phyloP scores from a whole-genome alignment of 2,113 vertebrate species.

The Rostratula benghalensis region DNA sequence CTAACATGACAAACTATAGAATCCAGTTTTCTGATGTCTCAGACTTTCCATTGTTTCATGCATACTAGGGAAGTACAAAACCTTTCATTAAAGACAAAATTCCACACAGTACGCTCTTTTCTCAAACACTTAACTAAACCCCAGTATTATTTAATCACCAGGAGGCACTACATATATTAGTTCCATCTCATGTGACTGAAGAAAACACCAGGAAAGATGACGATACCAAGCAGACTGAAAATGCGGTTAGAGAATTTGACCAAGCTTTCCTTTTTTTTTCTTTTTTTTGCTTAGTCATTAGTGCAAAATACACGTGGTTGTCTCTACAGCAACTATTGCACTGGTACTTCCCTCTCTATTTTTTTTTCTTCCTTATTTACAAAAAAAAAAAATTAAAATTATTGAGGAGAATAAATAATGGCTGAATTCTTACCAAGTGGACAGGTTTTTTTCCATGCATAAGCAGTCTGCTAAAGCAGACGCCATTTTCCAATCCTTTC shows the following conservation, averaged over 20 bases:
- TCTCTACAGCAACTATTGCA: neutral
- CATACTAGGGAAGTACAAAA: neutral
- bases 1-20: neutral
- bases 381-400: neutral
- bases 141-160: neutral
- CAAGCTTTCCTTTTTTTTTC: neutral
- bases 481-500: neutral
- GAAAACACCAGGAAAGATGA: neutral
- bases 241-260: neutral
- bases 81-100: neutral
- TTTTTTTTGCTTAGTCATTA: neutral
- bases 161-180: neutral
- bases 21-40: neutral
- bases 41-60: neutral
- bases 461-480: neutral
- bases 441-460: neutral
- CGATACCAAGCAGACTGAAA: neutral
- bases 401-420: neutral
- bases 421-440: neutral
- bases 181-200: neutral
- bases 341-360: neutral
- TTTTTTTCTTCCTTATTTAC: neutral
- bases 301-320: neutral
- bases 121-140: neutral
- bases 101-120: neutral